phyloP scores from a whole-genome alignment of 2,797 vertebrate species.

The Sandelia bainsii region DNA sequence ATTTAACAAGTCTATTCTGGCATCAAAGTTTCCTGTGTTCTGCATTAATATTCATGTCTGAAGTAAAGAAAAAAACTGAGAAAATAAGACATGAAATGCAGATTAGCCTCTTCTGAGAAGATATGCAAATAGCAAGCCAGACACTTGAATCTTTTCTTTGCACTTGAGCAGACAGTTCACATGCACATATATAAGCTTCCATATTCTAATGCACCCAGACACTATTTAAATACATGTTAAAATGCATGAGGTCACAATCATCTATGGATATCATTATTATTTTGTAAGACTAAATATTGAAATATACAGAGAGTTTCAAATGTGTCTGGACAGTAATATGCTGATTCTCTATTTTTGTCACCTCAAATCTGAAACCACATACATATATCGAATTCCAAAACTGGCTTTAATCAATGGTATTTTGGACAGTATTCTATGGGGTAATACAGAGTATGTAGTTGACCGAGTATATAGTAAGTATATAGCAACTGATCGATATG shows the following conservation, averaged over 20 bases:
- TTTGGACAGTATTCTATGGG: conserved; percentile 24
- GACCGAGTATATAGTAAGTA: not conserved
- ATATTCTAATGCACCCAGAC: conserved; percentile 39
- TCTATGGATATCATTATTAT: conserved; percentile 42
- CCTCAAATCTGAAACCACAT: conserved; percentile 27
- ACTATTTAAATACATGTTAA: conserved; percentile 56
- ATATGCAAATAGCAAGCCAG: conserved; percentile 73
- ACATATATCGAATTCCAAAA: conserved; percentile 1
- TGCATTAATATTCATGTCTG: conserved; percentile 79
- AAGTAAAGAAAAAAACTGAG: conserved; percentile 54
- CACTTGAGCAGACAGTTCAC: conserved; percentile 42
- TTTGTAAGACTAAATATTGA: conserved; percentile 53
- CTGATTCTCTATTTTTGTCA: conserved; percentile 7
- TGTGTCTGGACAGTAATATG: conserved; percentile 13
- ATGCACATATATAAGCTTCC: conserved; percentile 31
- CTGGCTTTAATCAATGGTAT: conserved; percentile 28
- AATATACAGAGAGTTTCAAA: conserved; percentile 27
- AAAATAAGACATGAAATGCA: conserved; percentile 78
- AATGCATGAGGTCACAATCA: conserved; percentile 51
- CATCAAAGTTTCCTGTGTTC: conserved; percentile 74
- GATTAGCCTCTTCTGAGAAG: conserved; percentile 71
- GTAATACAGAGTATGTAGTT: conserved; percentile 5
- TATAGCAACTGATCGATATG: not conserved
- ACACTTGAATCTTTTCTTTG: conserved; percentile 54
- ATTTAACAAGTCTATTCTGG: conserved; percentile 68